Percentiles rank a stretch among this genome's conserved stretches.
Conservation (phyloP, 2,888 invertebrate species). For the Automeris io region DNA sequence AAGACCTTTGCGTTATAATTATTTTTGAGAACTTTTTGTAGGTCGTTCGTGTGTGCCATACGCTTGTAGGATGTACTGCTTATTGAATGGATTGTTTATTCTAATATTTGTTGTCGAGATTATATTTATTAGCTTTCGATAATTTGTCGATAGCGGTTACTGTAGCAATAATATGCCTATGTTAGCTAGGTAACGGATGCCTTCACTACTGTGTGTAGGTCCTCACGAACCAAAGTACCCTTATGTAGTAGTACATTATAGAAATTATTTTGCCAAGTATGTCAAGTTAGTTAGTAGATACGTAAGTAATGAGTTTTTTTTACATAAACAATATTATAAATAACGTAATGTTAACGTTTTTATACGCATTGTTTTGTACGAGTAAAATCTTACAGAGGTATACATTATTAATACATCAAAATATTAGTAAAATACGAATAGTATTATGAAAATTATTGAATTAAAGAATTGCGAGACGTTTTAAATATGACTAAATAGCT, state of each 20-base stretch:
- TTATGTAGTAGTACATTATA: not conserved
- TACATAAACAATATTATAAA: slow-evolving; percentile 2
- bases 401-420: slow-evolving; percentile 2
- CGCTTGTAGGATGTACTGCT: not conserved
- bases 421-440: no score
- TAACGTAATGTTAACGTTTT: slow-evolving; percentile 10
- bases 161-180: slow-evolving; percentile 1
- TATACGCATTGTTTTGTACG: slow-evolving; percentile 10
- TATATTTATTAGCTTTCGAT: not conserved
- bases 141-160: not conserved
- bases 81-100: not conserved
- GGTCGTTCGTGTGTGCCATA: not conserved
- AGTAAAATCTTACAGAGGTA: slow-evolving; percentile 2
- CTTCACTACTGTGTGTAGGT: no score
- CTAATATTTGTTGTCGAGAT: not conserved
- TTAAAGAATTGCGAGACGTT: no score
- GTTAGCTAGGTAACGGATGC: not conserved
- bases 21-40: no score
- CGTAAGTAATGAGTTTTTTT: not conserved
- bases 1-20: no score
- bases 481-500: no score
- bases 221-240: no score
- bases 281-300: not conserved
- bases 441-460: no score
- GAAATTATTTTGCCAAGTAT: not conserved